These are phyloP conservation scores for Rutpela maculata DNA, from an alignment of 2,888 invertebrate genomes.

Conservation along the genomic window DNA sequence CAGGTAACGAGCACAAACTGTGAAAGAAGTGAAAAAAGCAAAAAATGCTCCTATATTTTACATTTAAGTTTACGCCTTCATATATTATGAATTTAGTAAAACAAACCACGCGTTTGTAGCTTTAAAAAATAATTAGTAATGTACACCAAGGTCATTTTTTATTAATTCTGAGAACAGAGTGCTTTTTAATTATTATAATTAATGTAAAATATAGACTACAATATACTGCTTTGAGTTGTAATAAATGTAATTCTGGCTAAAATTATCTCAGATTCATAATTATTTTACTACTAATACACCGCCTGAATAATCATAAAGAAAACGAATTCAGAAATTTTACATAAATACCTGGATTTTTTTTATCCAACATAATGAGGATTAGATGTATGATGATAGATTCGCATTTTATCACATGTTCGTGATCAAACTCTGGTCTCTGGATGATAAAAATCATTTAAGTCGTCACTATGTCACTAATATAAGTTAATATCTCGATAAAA, in stretches of 20 bases:
- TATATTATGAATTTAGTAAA: no score
- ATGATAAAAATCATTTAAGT: neutral
- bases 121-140: neutral
- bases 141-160: constrained; percentile 20
- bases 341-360: no score
- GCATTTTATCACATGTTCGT: neutral
- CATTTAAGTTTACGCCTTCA: no score
- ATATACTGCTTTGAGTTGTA: neutral
- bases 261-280: no score
- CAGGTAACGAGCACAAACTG: no score
- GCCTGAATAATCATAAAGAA: no score
- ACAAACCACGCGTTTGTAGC: no score
- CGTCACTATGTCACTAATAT: neutral
- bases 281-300: no score
- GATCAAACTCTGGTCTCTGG: neutral
- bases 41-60: no score
- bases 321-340: no score
- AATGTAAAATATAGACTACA: neutral
- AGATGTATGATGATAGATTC: neutral
- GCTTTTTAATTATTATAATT: constrained; percentile 14
- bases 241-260: neutral
- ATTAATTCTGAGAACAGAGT: neutral
- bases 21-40: no score
- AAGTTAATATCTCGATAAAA: neutral
- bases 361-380: no score